phyloP scores from a whole-genome alignment of 2,113 vertebrate species.

The Gymnocephalus cernua region DNA sequence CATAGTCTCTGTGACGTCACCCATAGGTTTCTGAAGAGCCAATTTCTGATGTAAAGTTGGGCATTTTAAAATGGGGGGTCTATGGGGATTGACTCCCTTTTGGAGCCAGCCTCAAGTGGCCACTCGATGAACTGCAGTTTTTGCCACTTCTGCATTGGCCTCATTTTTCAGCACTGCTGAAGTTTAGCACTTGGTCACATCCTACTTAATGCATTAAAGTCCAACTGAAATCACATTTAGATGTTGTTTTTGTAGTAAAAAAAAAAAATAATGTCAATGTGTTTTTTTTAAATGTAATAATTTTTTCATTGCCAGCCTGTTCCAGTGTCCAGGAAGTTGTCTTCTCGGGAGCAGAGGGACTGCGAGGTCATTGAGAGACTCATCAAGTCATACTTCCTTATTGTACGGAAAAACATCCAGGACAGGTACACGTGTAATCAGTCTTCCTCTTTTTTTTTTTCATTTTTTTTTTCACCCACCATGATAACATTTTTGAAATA shows the following conservation, averaged over 20 bases:
- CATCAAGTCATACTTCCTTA: constrained; percentile 99
- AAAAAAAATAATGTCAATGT: neutral
- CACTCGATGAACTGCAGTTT: no score
- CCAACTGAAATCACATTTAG: neutral
- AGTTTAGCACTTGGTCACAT: neutral
- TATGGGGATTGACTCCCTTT: no score
- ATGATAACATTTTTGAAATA: neutral
- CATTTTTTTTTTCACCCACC: neutral
- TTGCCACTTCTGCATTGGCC: no score
- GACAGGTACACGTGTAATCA: constrained; percentile 88
- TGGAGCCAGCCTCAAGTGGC: no score
- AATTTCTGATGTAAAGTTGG: no score
- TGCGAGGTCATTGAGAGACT: constrained; percentile 98
- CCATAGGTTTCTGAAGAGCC: no score
- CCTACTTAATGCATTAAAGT: neutral
- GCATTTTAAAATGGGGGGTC: no score
- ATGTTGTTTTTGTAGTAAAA: neutral
- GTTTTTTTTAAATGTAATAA: neutral
- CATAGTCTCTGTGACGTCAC: no score
- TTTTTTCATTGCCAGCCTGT: constrained; percentile 88
- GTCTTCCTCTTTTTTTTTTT: neutral
- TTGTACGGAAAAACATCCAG: constrained; percentile 99
- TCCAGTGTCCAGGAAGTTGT: constrained; percentile 95
- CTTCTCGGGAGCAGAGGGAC: constrained; percentile 95
- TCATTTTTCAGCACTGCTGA: no score